phyloP scores from a whole-genome alignment of 2,888 invertebrate species.

The Pharmacophagus antenor region DNA sequence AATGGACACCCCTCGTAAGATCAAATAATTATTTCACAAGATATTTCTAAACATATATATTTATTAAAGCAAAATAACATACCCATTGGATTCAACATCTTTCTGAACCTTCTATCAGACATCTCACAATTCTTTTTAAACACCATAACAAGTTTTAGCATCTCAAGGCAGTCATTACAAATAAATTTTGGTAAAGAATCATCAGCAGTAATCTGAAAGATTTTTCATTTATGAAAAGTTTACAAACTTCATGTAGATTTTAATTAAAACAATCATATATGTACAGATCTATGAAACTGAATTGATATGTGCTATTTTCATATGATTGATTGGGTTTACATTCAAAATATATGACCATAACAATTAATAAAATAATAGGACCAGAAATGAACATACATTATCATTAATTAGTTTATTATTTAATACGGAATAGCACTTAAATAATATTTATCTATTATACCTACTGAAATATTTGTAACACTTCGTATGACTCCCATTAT shows the following conservation, averaged over 20 bases:
- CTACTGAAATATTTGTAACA: conserved; percentile 64
- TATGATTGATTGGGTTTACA: too few relatives aligned
- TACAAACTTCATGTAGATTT: background rate
- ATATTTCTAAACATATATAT: background rate
- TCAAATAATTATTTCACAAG: background rate
- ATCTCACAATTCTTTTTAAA: conserved; percentile 67
- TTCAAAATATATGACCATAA: too few relatives aligned
- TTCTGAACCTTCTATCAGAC: conserved; percentile 65
- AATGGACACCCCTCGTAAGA: too few relatives aligned
- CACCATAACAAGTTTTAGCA: conserved; percentile 56
- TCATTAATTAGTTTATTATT: too few relatives aligned
- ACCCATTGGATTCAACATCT: conserved; percentile 69
- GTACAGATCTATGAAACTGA: too few relatives aligned
- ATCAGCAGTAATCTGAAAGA: conserved; percentile 58
- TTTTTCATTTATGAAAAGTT: background rate
- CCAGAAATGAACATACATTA: too few relatives aligned
- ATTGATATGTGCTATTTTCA: too few relatives aligned
- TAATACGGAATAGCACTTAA: too few relatives aligned
- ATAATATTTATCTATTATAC: conserved; percentile 37
- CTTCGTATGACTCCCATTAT: conserved; percentile 64
- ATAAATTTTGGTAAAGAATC: conserved; percentile 72
- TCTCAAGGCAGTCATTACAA: conserved; percentile 63
- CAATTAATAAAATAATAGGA: too few relatives aligned
- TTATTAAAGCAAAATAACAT: conserved; percentile 18
- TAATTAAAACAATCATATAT: too few relatives aligned